Evolutionary conservation across 2,888 invertebrate genomes (phyloP).

Genomic region (Drosophila siamana): DNA sequence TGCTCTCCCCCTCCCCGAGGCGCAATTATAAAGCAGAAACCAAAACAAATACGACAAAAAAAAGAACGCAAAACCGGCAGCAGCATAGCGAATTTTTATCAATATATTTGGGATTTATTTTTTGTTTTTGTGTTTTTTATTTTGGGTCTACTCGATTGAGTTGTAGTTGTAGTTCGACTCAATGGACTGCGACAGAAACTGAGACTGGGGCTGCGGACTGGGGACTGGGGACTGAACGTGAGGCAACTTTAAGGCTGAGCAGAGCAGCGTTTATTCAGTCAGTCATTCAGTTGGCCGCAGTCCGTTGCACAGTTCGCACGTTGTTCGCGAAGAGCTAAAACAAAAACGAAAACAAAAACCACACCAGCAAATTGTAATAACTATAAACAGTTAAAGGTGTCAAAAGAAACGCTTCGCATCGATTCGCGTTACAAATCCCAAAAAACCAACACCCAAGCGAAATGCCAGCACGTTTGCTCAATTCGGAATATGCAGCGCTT

Average conservation of each 20-base stretch:
- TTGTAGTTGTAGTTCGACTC: constrained; percentile 39
- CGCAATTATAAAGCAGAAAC: constrained; percentile 42
- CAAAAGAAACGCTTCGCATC: constrained; percentile 36
- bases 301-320: constrained; percentile 73
- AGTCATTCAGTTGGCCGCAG: constrained; percentile 60
- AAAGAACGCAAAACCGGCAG: constrained; percentile 54
- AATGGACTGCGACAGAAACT: constrained; percentile 35
- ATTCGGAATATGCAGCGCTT: constrained; percentile 55
- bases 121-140: constrained; percentile 10
- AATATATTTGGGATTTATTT: constrained; percentile 46
- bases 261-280: constrained; percentile 50
- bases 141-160: constrained; percentile 28
- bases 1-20: constrained; percentile 9
- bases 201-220: constrained; percentile 1
- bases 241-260: constrained; percentile 60
- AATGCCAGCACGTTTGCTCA: constrained; percentile 71
- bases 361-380: constrained; percentile 7
- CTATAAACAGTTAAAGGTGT: constrained; percentile 6
- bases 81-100: constrained; percentile 61
- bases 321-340: constrained; percentile 44
- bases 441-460: constrained; percentile 24
- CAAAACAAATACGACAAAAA: constrained; percentile 56
- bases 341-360: constrained; percentile 10
- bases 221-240: constrained; percentile 9
- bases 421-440: constrained; percentile 31